Percentiles rank a stretch among this genome's conserved stretches.
phyloP scores from a whole-genome alignment of 2,113 vertebrate genomes.

The Lampris incognitus region DNA sequence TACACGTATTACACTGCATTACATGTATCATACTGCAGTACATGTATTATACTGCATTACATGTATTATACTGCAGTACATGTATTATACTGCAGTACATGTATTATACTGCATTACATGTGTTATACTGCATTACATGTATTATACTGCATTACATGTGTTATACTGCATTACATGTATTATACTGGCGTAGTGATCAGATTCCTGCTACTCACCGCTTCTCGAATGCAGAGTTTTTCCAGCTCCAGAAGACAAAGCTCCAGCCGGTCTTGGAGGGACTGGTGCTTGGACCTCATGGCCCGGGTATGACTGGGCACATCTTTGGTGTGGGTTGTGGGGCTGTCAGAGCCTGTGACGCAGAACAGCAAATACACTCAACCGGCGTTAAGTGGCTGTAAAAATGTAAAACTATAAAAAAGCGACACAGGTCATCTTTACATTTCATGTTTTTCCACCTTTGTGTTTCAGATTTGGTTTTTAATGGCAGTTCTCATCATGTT shows the following conservation, averaged over 20 bases:
- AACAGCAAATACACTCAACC: background rate
- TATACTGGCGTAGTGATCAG: background rate
- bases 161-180: no score
- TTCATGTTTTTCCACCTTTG: no score
- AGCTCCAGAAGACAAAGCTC: conserved; percentile 88
- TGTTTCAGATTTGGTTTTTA: no score
- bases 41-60: no score
- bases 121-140: no score
- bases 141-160: no score
- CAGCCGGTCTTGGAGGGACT: conserved; percentile 84
- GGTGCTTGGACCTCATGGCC: conserved; percentile 85
- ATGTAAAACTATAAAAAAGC: conserved; percentile 7
- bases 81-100: no score
- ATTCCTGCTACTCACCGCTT: conserved; percentile 75
- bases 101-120: no score
- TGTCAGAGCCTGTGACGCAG: conserved; percentile 82
- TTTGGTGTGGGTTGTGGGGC: conserved; percentile 83
- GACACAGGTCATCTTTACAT: background rate
- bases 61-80: no score
- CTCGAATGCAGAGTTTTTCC: conserved; percentile 88
- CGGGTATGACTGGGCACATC: conserved; percentile 85
- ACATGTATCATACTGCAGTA: no score
- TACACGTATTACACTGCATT: no score
- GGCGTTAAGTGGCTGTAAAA: background rate
- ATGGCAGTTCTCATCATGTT: no score